Base-by-base conservation (phyloP, 2,113 vertebrate genomes). In the Brachyhypopomus gauderio region DNA sequence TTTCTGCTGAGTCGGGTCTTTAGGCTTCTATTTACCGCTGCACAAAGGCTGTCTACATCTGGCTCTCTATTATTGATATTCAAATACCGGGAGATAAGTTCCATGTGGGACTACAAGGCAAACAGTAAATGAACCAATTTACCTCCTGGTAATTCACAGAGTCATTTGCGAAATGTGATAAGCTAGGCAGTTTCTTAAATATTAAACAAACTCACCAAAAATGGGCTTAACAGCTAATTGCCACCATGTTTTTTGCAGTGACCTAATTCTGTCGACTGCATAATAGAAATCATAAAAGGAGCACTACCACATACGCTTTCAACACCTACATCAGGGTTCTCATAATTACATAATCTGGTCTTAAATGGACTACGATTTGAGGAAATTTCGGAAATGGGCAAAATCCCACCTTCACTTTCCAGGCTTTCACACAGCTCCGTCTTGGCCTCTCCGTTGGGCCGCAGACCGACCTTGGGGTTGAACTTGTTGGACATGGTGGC, bases 401-500 rank as follows among this genome's bases (percentile, higher is more conserved):
- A 48, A 12, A 77, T 78, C 81, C 95, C 93, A 98, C 97, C 93
- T 89, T 98, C 96, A 20, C 95, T 94, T 87, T 99, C 97, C 17
- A 97, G 94, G 89, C 93, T 98, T 84, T 99, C 97, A 0, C 97
- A 99, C 86, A 99, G 95, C 92, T 99, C 98, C 0, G 96, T 97
- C 90, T 97, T 98, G 90, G 98, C 97, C 86, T 99, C 97, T 30
- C 98, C 98, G 0, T 99, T 99, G 92, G 97, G 97, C 83, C 97
- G 93, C 88, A 97, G 95, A 78, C 95, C 92, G 81, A 94, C 95
- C 87, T 97, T 99, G 89, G 97, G 97, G 63, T 96, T 98, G 92
- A 99, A 98, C 91, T 99, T 99, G 92, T 98, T 98, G 90, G 97
- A 96, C 98, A 99, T 98, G 88, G 98, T 97, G 89, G 98, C 97